These are phyloP conservation scores for Taurulus bubalis DNA, from an alignment of 2,113 vertebrate genomes.

Conservation along the genomic window DNA sequence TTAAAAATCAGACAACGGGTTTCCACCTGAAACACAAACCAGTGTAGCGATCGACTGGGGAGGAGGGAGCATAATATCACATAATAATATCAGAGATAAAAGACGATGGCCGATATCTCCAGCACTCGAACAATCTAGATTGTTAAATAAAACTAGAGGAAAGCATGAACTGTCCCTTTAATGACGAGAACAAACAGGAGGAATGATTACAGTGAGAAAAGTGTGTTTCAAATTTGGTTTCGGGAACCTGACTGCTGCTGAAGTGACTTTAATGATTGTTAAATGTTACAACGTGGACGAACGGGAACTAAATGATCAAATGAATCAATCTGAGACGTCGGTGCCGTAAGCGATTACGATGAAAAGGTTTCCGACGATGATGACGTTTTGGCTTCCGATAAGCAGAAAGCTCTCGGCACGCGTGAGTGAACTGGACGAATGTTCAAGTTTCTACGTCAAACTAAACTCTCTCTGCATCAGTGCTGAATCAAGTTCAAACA, in stretches of 20 bases:
- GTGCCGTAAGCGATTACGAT: neutral
- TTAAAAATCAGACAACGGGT: constrained; percentile 7
- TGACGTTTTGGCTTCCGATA: neutral
- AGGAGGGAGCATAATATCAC: neutral
- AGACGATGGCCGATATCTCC: neutral
- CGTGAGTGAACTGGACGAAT: neutral
- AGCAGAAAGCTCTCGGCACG: neutral
- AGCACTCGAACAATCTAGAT: neutral
- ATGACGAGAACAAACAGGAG: neutral
- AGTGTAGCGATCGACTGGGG: neutral
- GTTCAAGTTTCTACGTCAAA: neutral
- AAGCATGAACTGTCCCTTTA: neutral
- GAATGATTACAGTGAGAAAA: neutral
- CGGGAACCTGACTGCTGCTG: neutral
- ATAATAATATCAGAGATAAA: neutral
- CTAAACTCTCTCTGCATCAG: neutral
- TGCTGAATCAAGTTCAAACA: constrained; percentile 1
- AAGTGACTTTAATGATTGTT: neutral
- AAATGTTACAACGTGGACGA: neutral
- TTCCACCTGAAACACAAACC: constrained; percentile 3
- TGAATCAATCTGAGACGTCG: neutral
- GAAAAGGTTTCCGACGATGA: neutral
- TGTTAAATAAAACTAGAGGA: neutral
- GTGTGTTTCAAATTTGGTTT: neutral
- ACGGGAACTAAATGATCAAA: neutral